Base-by-base conservation (phyloP, 2,113 vertebrate genomes). In the Stomatorhinus ivindoensis region DNA sequence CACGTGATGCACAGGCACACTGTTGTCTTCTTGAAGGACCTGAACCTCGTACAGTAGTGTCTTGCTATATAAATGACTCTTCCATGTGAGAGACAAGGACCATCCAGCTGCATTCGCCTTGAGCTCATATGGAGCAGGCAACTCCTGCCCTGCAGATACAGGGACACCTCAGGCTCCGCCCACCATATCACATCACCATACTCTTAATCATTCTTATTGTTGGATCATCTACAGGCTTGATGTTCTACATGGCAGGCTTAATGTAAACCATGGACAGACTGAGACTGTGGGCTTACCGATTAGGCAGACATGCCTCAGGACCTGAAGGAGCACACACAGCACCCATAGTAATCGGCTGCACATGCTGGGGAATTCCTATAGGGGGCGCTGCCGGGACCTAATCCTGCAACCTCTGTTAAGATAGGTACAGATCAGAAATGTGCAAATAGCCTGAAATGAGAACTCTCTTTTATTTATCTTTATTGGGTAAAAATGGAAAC, bases 1-100 rank as follows among this genome's bases (percentile, higher is more conserved):
- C 91, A 95, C 94, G 0, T 53, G 0, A 51, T 92, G 86, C 3
- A 95, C 91, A 89, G 35, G 73, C 6, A 39, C 4, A 31, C n/a
- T 86, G 44, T 27, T 21, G 7, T 48, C 83, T 47, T 42, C 21
- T 2, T 50, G 83, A n/a, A 48, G 47, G 24, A 86, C 83, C 47
- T 86, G 44, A 46, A 86, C 83, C n/a, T 86, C 83, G 10, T 86
- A 47, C 1, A 21, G 42, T n/a, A 84, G 42, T 21, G 8, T 13
- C 82, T 46, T 46, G 46, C 24, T 15, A 86, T 48, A 31, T 2
- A n/a, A 19, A 46, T 47, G 13, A 86, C 5, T n/a, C 24, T 86
- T 86, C 83, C 83, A 86, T 8, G 83, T 86, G 83, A 48, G n/a
- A 27, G 21, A 86, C 44, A 86, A 47, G 44, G 73, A 80, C 73